Base-by-base conservation (phyloP, 2,888 invertebrate genomes). In the Phyllotreta cruciferae region DNA sequence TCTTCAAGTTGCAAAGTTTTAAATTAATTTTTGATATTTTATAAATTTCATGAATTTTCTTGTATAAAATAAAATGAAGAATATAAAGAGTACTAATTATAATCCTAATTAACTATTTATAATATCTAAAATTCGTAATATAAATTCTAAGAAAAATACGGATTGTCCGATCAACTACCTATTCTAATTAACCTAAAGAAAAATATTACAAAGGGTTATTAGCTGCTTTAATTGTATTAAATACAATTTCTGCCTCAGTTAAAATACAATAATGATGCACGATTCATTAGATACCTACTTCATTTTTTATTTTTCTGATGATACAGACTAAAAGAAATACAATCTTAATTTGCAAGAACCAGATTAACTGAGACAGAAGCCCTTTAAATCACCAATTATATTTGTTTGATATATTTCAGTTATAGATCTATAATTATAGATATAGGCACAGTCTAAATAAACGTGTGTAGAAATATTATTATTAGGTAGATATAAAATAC, bases 381-480 rank as follows among this genome's bases (percentile, higher is more conserved):
- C 9, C 47, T 34, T 34, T 6, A 47, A 13, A 11, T 13, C 14
- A 14, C 7, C 8, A 13, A 47, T 14, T 11, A 6, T 6, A 13
- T 47, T 6, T 3, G 7, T 47, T 44, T 44, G 9, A 44, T 44
- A 8, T n/a, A n/a, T 13, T 56, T 45, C 11, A 49, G 39, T 45
- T 57, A 24, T 24, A 57, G 4, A 9, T 57, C 11, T 57, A 57
- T 49, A 60, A 60, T 24, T 24, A 60, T 52, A 60, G 57, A 64
- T 49, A 58, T 63, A 69, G 69, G 67, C 69, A 69, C 67, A 66
- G 62, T 66, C 69, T 66, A 67, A 62, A 64, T 45, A 35, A 60
- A 60, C 42, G 58, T 64, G 64, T 66, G 63, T 69, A 69, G 64
- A 63, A 66, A 64, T 61, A 58, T 63, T 66, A 58, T 63, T 66